Conservation (phyloP, 2,888 invertebrate genomes). For the Synergus itoensis region DNA sequence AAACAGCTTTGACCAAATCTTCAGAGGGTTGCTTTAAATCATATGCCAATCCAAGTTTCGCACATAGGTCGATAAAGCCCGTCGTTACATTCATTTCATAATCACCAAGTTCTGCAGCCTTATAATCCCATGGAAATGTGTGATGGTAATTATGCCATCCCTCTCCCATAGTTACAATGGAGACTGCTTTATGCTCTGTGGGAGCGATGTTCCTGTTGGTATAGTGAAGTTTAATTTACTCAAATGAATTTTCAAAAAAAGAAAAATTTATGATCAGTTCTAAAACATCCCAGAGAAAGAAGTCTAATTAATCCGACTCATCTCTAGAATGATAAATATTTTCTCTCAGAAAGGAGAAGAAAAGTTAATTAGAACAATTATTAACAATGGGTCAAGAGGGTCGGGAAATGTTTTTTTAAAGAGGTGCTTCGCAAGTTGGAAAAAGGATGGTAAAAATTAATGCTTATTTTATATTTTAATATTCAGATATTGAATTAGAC, state of each 20-base stretch:
- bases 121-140: conserved; percentile 78
- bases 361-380: not conserved
- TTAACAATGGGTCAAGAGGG: no score
- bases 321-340: no score
- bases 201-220: conserved; percentile 57
- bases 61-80: conserved; percentile 84
- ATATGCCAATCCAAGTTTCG: conserved; percentile 87
- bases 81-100: conserved; percentile 84
- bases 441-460: no score
- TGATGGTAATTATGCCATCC: conserved; percentile 82
- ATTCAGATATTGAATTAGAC: no score
- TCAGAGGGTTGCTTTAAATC: conserved; percentile 85
- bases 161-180: conserved; percentile 73
- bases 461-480: no score
- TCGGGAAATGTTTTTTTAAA: no score
- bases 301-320: no score
- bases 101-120: conserved; percentile 7
- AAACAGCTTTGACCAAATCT: conserved; percentile 79
- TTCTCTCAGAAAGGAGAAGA: not conserved
- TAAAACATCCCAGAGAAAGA: no score
- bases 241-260: not conserved
- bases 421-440: no score
- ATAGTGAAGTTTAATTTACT: not conserved
- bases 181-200: conserved; percentile 59
- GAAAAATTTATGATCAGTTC: no score